phyloP scores from a whole-genome alignment of 1,140 invertebrate species.

The Stenopsyche tienmushanensis region DNA sequence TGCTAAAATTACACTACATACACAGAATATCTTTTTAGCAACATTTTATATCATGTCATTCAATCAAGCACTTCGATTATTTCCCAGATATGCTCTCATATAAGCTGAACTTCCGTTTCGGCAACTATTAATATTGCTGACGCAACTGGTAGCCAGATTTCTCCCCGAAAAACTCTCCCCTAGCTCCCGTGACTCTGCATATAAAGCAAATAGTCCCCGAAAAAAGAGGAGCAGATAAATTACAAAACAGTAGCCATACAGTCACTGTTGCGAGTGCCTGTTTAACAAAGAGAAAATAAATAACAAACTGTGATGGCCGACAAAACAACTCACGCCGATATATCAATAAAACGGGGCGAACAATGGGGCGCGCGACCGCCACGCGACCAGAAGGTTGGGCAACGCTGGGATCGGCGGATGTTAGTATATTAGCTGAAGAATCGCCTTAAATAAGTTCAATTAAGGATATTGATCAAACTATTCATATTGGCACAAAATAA shows the following conservation, averaged over 20 bases:
- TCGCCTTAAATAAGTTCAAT: too few relatives aligned
- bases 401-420: too few relatives aligned
- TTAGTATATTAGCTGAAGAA: too few relatives aligned
- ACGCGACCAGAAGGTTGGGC: constrained; percentile 25
- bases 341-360: constrained; percentile 30
- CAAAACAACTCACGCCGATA: constrained; percentile 39
- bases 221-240: constrained; percentile 23
- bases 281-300: constrained; percentile 39
- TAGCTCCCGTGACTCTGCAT: constrained; percentile 31
- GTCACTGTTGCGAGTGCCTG: not conserved
- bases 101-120: not conserved
- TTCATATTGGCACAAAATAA: too few relatives aligned
- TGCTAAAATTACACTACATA: too few relatives aligned
- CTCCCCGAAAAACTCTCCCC: not conserved
- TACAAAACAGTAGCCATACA: constrained; percentile 33
- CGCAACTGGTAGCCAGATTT: not conserved
- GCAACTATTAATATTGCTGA: constrained; percentile 10
- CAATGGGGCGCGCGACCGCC: constrained; percentile 28
- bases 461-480: too few relatives aligned
- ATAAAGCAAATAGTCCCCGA: constrained; percentile 27
- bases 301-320: constrained; percentile 37
- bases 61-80: too few relatives aligned
- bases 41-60: too few relatives aligned
- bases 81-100: too few relatives aligned
- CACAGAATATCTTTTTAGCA: too few relatives aligned